A percentile compares a stretch with the other conserved stretches of the same genome.
These are phyloP conservation scores for Pomacea canaliculata DNA, from an alignment of 2,888 invertebrate genomes.

Conservation along the genomic window DNA sequence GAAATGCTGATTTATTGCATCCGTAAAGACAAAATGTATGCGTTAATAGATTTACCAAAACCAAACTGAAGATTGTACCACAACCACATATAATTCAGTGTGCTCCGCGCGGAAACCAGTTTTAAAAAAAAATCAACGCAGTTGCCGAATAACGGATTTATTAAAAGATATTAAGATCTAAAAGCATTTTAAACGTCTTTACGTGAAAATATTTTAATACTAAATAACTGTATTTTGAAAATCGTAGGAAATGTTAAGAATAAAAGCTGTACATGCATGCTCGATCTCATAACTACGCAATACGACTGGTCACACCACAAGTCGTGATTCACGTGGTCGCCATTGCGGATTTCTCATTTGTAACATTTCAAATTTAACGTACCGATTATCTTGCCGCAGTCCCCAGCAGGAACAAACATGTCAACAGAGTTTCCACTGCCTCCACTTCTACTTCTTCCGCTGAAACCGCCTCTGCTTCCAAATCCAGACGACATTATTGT, in stretches of 20 bases:
- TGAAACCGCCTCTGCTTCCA: slow-evolving; percentile 6
- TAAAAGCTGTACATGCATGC: background rate
- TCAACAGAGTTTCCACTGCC: background rate
- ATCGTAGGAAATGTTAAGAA: background rate
- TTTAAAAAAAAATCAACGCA: too few species aligned
- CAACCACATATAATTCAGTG: too few species aligned
- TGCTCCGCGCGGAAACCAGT: too few species aligned
- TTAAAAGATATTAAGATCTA: too few species aligned
- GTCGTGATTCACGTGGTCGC: slow-evolving; percentile 18
- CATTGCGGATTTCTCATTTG: background rate
- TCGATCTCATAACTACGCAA: background rate
- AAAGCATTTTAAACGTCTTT: too few species aligned
- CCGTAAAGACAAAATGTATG: too few species aligned
- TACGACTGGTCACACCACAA: background rate
- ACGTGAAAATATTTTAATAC: too few species aligned
- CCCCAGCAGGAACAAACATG: slow-evolving; percentile 16
- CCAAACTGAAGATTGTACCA: too few species aligned
- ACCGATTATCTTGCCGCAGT: slow-evolving; percentile 25
- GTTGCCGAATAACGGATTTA: too few species aligned
- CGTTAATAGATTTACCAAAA: too few species aligned
- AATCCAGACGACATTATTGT: background rate
- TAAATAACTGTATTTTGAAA: too few species aligned
- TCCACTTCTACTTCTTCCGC: slow-evolving; percentile 7
- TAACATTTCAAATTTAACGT: background rate
- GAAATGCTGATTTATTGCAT: too few species aligned